These are phyloP conservation scores for Coptodon bakossiorum DNA, from an alignment of 2,113 vertebrate species.

Conservation along the genomic window DNA sequence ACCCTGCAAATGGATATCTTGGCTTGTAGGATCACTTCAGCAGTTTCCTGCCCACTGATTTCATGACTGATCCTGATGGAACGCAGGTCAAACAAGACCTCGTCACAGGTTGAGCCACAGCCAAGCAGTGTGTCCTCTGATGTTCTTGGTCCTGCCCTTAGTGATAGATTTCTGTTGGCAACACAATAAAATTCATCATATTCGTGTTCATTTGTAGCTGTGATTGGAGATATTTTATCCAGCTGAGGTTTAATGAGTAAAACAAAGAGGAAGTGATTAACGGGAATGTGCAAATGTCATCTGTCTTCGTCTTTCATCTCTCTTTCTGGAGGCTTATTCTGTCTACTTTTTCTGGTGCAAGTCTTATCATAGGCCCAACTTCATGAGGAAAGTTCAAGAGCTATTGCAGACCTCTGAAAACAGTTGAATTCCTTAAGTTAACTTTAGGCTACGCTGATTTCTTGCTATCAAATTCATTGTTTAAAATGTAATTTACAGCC, in stretches of 20 bases:
- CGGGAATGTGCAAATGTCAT: not conserved
- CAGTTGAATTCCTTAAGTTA: not conserved
- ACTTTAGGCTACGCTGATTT: not conserved
- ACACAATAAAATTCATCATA: not conserved
- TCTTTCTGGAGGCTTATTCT: not conserved
- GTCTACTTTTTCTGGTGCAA: not conserved
- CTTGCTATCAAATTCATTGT: not conserved
- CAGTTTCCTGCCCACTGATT: constrained; percentile 4
- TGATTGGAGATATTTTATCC: not conserved
- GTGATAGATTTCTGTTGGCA: not conserved
- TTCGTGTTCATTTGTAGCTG: not conserved
- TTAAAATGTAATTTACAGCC: not conserved
- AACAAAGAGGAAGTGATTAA: not conserved
- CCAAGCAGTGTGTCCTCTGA: not conserved
- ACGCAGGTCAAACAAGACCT: not conserved
- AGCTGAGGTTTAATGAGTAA: not conserved
- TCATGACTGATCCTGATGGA: constrained; percentile 17
- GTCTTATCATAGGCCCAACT: not conserved
- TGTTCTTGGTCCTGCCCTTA: not conserved
- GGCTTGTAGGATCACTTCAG: not conserved
- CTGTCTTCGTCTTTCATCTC: not conserved
- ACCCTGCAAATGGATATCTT: constrained; percentile 13
- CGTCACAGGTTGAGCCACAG: not conserved
- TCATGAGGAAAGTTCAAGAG: not conserved
- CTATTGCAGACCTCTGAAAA: not conserved